Evolutionary conservation across 2,113 vertebrate genomes (phyloP).

Genomic region (Ranitomeya imitator): DNA sequence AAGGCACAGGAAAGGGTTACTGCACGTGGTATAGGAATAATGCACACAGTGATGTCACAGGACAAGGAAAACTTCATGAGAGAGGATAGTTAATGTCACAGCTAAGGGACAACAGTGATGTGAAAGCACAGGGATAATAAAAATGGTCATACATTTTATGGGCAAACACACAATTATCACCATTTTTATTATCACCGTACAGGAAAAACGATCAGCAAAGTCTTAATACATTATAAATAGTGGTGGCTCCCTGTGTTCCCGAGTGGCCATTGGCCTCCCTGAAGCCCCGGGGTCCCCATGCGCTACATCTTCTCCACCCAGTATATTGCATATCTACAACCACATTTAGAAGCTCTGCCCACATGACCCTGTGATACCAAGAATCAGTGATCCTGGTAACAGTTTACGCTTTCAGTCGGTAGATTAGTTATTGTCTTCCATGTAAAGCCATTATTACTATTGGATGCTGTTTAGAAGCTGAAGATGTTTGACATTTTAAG

Average conservation of each 20-base stretch:
- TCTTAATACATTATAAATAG: background rate
- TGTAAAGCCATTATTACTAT: background rate
- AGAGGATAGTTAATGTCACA: no score
- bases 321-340: background rate
- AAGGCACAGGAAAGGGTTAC: background rate
- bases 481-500: conserved; percentile 6
- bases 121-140: background rate
- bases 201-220: background rate
- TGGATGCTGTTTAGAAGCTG: background rate
- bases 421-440: background rate
- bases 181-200: no score
- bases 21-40: background rate
- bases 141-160: background rate
- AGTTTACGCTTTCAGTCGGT: background rate
- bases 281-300: background rate
- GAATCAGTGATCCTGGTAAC: background rate
- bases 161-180: no score
- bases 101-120: no score
- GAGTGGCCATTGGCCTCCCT: background rate
- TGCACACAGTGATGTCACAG: background rate
- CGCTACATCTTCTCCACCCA: background rate
- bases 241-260: background rate
- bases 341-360: background rate
- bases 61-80: background rate
- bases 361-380: background rate